Conservation (phyloP, 92 coral and sea anemone genomes). For the Diadumene lineata region DNA sequence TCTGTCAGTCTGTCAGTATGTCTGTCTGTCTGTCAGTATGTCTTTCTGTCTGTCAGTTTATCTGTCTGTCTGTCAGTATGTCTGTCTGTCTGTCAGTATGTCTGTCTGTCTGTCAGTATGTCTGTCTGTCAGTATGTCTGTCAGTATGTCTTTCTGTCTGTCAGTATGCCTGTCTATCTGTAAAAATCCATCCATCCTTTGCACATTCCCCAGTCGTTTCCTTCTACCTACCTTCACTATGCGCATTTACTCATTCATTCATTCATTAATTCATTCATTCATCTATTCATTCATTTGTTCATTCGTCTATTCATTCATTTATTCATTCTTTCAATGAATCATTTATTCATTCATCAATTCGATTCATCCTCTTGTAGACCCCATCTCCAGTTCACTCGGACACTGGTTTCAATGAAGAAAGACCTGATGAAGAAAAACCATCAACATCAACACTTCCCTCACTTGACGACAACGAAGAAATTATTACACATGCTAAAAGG, state of each 20-base stretch:
- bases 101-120: no score
- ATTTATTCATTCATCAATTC: neutral
- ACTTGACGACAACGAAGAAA: conserved; percentile 34
- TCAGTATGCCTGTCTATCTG: no score
- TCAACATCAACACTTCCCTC: conserved; percentile 28
- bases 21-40: no score
- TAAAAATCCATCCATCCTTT: neutral
- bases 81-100: no score
- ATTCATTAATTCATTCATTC: neutral
- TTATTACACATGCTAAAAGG: conserved; percentile 43
- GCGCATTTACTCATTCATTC: neutral
- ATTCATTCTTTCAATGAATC: neutral
- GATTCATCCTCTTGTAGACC: neutral
- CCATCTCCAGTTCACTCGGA: neutral
- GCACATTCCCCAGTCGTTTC: neutral
- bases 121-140: no score
- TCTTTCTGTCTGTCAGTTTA: no score
- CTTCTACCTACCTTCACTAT: neutral
- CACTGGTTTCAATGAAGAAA: neutral
- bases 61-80: no score
- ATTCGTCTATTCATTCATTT: neutral
- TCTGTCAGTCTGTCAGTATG: no score
- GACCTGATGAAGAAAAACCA: conserved; percentile 8
- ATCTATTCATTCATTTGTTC: neutral
- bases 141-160: no score